Evolutionary conservation across 2,888 invertebrate genomes (phyloP).

Genomic region (Parelbella ahira): DNA sequence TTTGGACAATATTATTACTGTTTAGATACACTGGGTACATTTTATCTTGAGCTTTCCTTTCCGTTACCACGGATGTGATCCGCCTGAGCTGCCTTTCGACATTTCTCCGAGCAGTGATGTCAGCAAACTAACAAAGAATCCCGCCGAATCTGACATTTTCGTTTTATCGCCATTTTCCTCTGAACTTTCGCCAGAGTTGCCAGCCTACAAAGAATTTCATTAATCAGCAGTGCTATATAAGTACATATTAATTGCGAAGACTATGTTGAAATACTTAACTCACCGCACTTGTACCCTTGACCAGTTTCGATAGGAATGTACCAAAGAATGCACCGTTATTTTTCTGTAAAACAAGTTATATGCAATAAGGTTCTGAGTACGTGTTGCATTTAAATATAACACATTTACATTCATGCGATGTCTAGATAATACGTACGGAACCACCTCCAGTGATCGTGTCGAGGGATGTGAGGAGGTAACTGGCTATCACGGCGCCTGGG

Average conservation of each 20-base stretch:
- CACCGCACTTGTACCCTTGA: constrained; percentile 71
- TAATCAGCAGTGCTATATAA: neutral
- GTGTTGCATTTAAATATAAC: no score
- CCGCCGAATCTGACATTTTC: constrained; percentile 58
- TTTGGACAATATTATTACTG: no score
- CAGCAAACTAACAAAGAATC: constrained; percentile 58
- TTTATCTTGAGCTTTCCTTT: no score
- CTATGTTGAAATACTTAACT: no score
- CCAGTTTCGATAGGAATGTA: constrained; percentile 58
- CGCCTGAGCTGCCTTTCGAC: constrained; percentile 62
- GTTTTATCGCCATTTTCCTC: constrained; percentile 45
- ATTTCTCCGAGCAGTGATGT: constrained; percentile 64
- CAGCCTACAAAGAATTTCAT: constrained; percentile 42
- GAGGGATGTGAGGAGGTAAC: constrained; percentile 64
- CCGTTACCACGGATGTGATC: constrained; percentile 39
- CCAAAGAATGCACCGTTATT: constrained; percentile 75
- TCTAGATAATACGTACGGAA: constrained; percentile 48
- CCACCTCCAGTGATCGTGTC: constrained; percentile 73
- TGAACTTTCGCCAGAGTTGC: constrained; percentile 46
- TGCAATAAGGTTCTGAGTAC: no score
- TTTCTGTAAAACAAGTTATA: no score
- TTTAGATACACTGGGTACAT: no score
- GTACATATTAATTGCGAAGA: no score
- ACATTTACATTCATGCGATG: no score
- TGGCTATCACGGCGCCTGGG: constrained; percentile 65